phyloP scores from a whole-genome alignment of 2,888 invertebrate species.

The Agrotis exclamationis region DNA sequence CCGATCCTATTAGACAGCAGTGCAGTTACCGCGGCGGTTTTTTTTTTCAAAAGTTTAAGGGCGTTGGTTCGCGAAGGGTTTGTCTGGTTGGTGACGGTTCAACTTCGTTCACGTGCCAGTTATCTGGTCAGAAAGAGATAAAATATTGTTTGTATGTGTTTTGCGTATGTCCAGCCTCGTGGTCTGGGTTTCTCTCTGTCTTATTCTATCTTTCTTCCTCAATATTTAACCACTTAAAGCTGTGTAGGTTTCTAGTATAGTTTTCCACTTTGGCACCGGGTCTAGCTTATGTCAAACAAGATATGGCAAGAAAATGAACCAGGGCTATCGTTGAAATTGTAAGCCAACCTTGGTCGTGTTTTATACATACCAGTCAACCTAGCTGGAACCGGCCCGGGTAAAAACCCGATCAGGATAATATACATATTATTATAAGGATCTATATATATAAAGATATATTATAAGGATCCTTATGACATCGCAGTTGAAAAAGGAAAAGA shows the following conservation, averaged over 20 bases:
- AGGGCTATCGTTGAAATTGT: background rate
- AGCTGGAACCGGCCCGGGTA: background rate
- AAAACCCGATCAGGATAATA: background rate
- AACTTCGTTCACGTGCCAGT: background rate
- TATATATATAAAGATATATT: too few relatives aligned
- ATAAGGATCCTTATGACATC: slow-evolving; percentile 29
- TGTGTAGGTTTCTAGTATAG: too few relatives aligned
- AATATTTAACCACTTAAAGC: too few relatives aligned
- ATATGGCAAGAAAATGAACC: background rate
- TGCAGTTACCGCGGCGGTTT: slow-evolving; percentile 34
- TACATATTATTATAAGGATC: too few relatives aligned
- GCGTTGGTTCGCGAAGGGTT: background rate
- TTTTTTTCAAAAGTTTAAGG: slow-evolving; percentile 67
- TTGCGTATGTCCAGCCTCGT: too few relatives aligned
- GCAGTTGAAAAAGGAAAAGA: slow-evolving; percentile 35
- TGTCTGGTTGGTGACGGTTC: background rate
- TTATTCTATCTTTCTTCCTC: too few relatives aligned
- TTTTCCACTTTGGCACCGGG: background rate
- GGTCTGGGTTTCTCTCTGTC: too few relatives aligned
- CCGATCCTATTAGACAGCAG: slow-evolving; percentile 72
- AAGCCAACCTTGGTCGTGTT: background rate
- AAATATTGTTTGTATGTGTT: too few relatives aligned
- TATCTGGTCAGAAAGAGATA: too few relatives aligned
- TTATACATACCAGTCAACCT: background rate
- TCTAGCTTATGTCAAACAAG: background rate